phyloP scores from a whole-genome alignment of 2,113 vertebrate genomes.

The Passer domesticus region DNA sequence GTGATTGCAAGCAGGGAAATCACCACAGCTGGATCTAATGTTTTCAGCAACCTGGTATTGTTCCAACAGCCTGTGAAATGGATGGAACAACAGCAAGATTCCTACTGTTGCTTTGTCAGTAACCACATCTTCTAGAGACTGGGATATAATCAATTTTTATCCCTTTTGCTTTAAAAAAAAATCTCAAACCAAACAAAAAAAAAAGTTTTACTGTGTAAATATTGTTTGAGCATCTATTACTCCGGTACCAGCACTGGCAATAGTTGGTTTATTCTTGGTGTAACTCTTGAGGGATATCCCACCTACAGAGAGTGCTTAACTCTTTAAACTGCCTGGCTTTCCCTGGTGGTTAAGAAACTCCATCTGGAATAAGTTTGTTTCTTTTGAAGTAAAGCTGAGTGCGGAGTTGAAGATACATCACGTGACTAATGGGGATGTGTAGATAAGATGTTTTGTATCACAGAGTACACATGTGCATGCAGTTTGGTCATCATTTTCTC shows the following conservation, averaged over 20 bases:
- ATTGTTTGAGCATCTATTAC: not conserved
- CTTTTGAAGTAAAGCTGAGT: not conserved
- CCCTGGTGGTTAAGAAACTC: not conserved
- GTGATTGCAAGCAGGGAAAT: not conserved
- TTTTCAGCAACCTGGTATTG: not conserved
- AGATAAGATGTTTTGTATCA: not conserved
- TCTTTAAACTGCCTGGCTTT: not conserved
- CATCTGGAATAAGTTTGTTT: not conserved
- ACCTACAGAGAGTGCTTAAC: not conserved
- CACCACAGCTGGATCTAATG: not conserved
- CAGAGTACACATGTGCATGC: fast-evolving
- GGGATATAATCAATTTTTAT: not conserved
- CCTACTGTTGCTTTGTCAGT: not conserved
- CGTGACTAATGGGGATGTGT: not conserved
- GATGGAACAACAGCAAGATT: not conserved
- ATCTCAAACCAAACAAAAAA: not conserved
- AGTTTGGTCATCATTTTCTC: not conserved
- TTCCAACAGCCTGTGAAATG: not conserved
- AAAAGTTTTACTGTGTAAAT: not conserved
- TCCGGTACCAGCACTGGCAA: not conserved
- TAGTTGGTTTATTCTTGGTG: not conserved
- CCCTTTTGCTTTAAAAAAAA: not conserved
- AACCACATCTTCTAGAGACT: not conserved
- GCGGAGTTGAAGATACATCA: not conserved
- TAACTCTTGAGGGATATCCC: not conserved